These are phyloP conservation scores for Notamacropus eugenii DNA, from an alignment of 2,797 vertebrate species.

Conservation along the genomic window DNA sequence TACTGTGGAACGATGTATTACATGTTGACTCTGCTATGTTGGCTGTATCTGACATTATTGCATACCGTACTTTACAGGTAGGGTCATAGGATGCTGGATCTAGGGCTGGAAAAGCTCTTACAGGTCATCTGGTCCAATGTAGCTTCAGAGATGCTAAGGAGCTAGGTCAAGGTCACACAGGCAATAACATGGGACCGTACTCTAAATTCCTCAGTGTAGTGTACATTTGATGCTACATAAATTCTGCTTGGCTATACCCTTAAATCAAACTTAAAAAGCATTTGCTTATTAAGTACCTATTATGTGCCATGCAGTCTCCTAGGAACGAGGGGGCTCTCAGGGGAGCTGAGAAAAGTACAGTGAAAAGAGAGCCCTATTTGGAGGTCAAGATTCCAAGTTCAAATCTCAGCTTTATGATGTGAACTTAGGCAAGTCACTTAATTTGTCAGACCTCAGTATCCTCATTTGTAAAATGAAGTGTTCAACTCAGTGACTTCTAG, in stretches of 20 bases:
- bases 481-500: not conserved
- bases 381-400: not conserved
- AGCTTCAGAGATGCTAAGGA: not conserved
- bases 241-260: not conserved
- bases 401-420: not conserved
- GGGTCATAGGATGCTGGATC: not conserved
- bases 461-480: not conserved
- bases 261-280: not conserved
- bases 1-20: not conserved
- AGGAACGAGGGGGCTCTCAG: not conserved
- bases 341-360: not conserved
- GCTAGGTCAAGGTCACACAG: not conserved
- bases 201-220: not conserved
- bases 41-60: not conserved
- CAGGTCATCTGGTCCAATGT: not conserved
- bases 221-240: not conserved
- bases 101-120: not conserved
- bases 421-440: not conserved
- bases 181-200: not conserved
- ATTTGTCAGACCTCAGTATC: not conserved
- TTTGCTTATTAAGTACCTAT: not conserved
- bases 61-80: not conserved
- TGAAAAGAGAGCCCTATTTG: not conserved
- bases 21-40: not conserved
- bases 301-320: not conserved